Evolutionary conservation across 92 coral and sea anemone genomes (phyloP), one percentile per base, ranked within the genome.

Genomic region (Parazoanthus darwini): DNA sequence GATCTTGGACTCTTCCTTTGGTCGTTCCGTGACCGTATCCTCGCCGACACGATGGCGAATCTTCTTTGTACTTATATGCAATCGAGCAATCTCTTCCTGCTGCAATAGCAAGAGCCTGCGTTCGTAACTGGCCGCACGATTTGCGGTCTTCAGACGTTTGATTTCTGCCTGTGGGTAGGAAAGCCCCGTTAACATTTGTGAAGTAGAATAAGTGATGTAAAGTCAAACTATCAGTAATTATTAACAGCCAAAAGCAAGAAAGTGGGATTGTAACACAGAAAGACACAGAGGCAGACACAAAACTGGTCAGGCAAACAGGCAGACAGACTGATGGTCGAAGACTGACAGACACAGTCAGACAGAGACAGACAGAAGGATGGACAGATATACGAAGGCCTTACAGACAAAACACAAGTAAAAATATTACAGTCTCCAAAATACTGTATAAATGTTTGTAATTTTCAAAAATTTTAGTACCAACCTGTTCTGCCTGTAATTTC

Each of bases 401-500:
- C 50, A 46, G 50, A 46, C 8, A 46, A 46, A 46, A 46, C 6
- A 0, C 50, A 46, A 46, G 50, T 4, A 8, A 46, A 6, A 46
- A 3, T 5, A 46, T 46, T 8, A 43, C 48, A 46, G 50, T 46
- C 50, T 46, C 50, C 50, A 46, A 46, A 46, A 8, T 3, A 46
- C 50, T 5, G 7, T 8, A 46, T 46, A 46, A 46, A 5, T 46
- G 8, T 2, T 46, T 46, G 50, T 46, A 46, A 46, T 46, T 46
- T 46, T 8, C 33, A 29, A 29, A 29, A 29, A 29, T 29, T 29
- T 29, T 44, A 14, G 46, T 39, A 38, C 94, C 20, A 39, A 97
- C 99, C 98, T 95, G 96, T 50, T 95, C 99, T 38, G 97, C 97
- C 85, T 97, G 95, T 5, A 92, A 93, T 76, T 93, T 91, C 98